Evolutionary conservation across 2,888 invertebrate genomes (phyloP), one percentile per base, ranked within the genome.

Genomic region (Cephus sareptanus): DNA sequence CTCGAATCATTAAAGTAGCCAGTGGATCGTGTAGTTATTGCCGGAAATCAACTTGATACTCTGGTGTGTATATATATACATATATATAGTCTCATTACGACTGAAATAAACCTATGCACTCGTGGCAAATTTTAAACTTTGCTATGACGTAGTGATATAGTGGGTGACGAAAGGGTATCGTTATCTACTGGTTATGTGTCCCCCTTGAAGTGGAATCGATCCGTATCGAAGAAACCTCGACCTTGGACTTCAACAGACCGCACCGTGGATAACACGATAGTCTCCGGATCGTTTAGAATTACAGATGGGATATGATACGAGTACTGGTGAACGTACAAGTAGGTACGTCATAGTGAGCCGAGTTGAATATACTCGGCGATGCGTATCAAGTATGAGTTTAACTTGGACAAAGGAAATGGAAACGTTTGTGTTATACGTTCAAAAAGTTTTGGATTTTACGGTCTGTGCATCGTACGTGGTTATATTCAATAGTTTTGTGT

Each of bases 1-100:
- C 56, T 56, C 23, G 56, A 56, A 56, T 56, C 56, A 56, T 56
- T 56, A 56, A 56, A 56, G 56, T 56, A 23, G 9, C 56, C 56
- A 56, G 23, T 34, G 71, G 9, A 34, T 31, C 71, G 71, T 71
- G 31, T 6, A 71, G 71, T 71, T 71, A 71, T 71, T 71, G 71
- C 71, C 71, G 71, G 71, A 71, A 71, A 71, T 71, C 31, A 34
- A 71, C 71, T 71, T 34, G 71, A 71, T 33, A 34, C 71, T 71
- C 71, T 34, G 12, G 33, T 31, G n/a, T 31, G 9, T 34, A 70
- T 70, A 12, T 35, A 35, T 12, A 40, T 15, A 40, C 1, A 12
- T 35, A 56, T 56, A 56, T 9, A 56, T 9, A 6, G 56, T 56
- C 6, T 6, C 23, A 6, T 23, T 56, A 23, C 9, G 56, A 56